These are phyloP conservation scores for Actias luna DNA, from an alignment of 2,888 invertebrate species.

Conservation along the genomic window DNA sequence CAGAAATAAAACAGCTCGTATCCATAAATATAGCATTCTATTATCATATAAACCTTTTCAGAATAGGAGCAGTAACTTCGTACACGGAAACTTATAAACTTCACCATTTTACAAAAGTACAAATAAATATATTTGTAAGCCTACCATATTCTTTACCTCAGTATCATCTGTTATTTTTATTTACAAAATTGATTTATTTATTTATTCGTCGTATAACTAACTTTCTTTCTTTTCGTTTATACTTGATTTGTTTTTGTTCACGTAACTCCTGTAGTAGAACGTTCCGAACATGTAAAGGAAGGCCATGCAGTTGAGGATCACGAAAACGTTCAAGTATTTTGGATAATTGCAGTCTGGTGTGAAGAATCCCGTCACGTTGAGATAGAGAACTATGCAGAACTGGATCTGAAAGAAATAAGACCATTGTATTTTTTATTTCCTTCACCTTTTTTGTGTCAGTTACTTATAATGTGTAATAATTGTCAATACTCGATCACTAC, in stretches of 20 bases:
- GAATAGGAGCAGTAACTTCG: too few species aligned
- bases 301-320: constrained; percentile 82
- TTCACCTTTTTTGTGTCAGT: too few species aligned
- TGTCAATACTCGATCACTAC: too few species aligned
- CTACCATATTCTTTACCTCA: neutral
- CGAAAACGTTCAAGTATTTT: constrained; percentile 80
- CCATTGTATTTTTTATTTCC: neutral
- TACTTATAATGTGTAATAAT: too few species aligned
- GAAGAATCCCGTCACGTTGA: constrained; percentile 81
- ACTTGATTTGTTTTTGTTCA: constrained; percentile 34
- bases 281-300: constrained; percentile 88
- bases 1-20: too few species aligned
- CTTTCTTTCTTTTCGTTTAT: constrained; percentile 13
- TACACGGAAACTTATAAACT: too few species aligned
- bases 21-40: too few species aligned
- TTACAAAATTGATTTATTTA: neutral
- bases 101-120: neutral
- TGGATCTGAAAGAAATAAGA: constrained; percentile 79
- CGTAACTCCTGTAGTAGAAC: constrained; percentile 85
- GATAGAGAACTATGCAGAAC: constrained; percentile 85
- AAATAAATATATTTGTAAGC: neutral
- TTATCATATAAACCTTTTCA: too few species aligned
- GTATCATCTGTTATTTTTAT: neutral
- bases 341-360: constrained; percentile 84
- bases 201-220: neutral